phyloP scores from a whole-genome alignment of 2,113 vertebrate species.

The Eolophus roseicapilla region DNA sequence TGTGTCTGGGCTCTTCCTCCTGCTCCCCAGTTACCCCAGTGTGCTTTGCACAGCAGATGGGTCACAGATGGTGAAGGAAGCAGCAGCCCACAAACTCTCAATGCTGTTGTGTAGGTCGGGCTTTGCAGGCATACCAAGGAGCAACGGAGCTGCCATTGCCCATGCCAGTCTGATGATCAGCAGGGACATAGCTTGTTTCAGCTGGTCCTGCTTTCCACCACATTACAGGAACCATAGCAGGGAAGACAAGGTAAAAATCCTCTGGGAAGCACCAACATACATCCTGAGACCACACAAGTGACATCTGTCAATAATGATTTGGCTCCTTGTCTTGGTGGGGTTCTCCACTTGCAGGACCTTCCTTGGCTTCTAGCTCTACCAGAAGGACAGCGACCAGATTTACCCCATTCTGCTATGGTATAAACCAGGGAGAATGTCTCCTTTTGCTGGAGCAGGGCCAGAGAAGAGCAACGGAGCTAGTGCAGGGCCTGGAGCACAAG shows the following conservation, averaged over 20 bases:
- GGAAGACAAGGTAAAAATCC: neutral
- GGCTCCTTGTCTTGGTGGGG: neutral
- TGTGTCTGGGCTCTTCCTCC: neutral
- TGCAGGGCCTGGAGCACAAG: no score
- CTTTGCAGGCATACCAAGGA: neutral
- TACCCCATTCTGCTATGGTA: neutral
- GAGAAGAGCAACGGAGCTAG: no score
- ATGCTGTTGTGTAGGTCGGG: rapidly evolving
- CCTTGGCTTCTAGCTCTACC: neutral
- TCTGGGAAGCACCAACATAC: neutral
- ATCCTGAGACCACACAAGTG: neutral
- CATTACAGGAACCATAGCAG: neutral
- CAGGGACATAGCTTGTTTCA: neutral
- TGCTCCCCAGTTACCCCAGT: neutral
- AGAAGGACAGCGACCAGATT: neutral
- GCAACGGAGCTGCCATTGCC: neutral
- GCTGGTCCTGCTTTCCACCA: neutral
- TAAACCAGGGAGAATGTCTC: neutral
- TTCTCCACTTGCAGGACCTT: neutral
- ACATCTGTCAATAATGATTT: neutral
- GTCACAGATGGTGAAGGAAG: neutral
- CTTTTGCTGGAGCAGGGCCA: no score
- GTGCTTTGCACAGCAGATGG: neutral
- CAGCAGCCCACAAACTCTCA: neutral
- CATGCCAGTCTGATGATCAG: neutral